phyloP scores from a whole-genome alignment of 2,888 invertebrate genomes.

The Dastarcus helophoroides region DNA sequence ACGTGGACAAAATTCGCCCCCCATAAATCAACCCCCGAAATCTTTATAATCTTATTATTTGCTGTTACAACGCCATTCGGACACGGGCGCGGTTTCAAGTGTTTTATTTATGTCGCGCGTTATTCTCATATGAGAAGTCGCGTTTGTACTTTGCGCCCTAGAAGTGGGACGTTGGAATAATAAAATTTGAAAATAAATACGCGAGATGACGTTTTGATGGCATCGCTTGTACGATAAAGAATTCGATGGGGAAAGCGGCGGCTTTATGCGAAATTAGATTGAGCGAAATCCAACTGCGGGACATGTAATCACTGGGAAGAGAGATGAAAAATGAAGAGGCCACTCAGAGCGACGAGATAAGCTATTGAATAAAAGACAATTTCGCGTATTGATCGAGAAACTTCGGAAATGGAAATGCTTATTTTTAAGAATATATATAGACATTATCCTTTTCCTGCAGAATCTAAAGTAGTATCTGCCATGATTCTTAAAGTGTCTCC shows the following conservation, averaged over 20 bases:
- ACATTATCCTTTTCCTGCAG: no score
- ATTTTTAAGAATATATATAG: no score
- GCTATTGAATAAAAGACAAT: constrained; percentile 14
- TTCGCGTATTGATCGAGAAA: constrained; percentile 16
- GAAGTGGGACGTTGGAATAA: constrained; percentile 13
- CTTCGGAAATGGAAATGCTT: constrained; percentile 13
- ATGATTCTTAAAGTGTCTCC: no score
- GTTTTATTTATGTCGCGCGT: no score
- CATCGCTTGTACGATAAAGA: constrained; percentile 16
- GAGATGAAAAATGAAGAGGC: constrained; percentile 9
- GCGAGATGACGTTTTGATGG: constrained; percentile 17
- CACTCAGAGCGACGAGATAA: constrained; percentile 10
- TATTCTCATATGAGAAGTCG: constrained; percentile 11
- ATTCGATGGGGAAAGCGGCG: constrained; percentile 16
- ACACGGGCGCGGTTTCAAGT: no score
- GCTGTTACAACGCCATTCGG: no score
- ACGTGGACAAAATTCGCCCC: no score
- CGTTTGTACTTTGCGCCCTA: constrained; percentile 13
- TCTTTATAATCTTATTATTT: no score
- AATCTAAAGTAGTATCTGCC: no score
- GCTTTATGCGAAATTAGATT: constrained; percentile 17
- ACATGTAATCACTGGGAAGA: constrained; percentile 13
- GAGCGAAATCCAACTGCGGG: constrained; percentile 17
- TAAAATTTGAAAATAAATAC: constrained; percentile 16
- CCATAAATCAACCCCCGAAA: no score